phyloP scores from a whole-genome alignment of 1,140 invertebrate species.

The Eciton burchellii region DNA sequence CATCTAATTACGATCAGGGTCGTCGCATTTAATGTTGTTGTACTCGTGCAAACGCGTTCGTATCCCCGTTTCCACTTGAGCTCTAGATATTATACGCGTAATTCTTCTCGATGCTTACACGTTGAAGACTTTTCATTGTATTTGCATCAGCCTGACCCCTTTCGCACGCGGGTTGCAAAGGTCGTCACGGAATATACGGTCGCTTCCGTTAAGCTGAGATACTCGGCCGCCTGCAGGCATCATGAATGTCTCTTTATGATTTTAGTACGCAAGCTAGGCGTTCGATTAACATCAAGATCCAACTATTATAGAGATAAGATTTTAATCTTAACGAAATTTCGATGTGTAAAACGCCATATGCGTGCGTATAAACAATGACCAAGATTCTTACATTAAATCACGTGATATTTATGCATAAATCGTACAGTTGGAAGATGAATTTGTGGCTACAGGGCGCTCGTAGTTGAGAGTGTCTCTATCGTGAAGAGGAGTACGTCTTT shows the following conservation, averaged over 20 bases:
- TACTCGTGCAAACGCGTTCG: slow-evolving; percentile 28
- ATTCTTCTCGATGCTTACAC: slow-evolving; percentile 49
- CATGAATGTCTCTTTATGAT: not conserved
- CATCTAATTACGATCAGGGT: slow-evolving; percentile 61
- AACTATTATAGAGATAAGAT: no score
- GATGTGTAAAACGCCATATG: not conserved
- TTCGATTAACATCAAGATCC: slow-evolving; percentile 14
- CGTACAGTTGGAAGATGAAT: slow-evolving; percentile 19
- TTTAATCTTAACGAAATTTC: not conserved
- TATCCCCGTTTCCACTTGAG: slow-evolving; percentile 64
- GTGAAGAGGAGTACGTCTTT: slow-evolving; percentile 7
- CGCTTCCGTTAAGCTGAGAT: slow-evolving; percentile 67
- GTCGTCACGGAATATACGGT: slow-evolving; percentile 48
- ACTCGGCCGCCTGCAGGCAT: not conserved
- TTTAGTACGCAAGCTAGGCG: not conserved
- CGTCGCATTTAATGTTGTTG: slow-evolving; percentile 53
- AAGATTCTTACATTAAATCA: no score
- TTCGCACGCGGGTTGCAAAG: slow-evolving; percentile 67
- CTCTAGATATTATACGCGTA: slow-evolving; percentile 54
- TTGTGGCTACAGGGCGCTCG: slow-evolving; percentile 14
- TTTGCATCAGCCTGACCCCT: slow-evolving; percentile 57
- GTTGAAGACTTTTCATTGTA: slow-evolving; percentile 62
- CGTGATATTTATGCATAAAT: no score
- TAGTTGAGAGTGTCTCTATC: slow-evolving; percentile 9
- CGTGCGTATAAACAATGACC: not conserved